A percentile compares a stretch with the other conserved stretches of the same genome.
These are phyloP conservation scores for Hirtodrosophila histrioides DNA, from an alignment of 2,888 invertebrate genomes.

Conservation along the genomic window DNA sequence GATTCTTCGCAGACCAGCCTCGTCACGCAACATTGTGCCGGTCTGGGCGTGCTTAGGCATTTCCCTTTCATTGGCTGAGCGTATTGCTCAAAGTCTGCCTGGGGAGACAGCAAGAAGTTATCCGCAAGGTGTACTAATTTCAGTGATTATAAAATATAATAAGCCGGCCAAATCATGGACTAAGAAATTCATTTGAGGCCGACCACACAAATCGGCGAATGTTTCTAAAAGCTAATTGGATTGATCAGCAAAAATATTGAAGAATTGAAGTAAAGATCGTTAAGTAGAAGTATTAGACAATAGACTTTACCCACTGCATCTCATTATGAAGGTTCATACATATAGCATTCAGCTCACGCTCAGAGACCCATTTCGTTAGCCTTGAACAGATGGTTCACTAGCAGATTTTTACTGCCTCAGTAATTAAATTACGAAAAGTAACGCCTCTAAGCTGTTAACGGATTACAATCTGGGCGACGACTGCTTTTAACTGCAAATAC, in stretches of 20 bases:
- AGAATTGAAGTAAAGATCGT: too few species aligned
- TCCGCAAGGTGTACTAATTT: slow-evolving; percentile 58
- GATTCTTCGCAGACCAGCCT: slow-evolving; percentile 12
- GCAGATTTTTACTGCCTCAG: not conserved
- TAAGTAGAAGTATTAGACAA: too few species aligned
- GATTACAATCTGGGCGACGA: slow-evolving; percentile 15
- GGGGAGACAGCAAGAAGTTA: not conserved
- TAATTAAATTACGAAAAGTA: slow-evolving; percentile 42
- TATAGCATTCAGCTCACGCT: slow-evolving; percentile 2
- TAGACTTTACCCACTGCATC: too few species aligned
- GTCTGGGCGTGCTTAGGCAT: slow-evolving; percentile 67
- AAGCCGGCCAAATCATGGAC: slow-evolving; percentile 14
- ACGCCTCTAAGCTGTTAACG: slow-evolving; percentile 27
- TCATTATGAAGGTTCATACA: not conserved
- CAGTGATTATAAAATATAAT: slow-evolving; percentile 43
- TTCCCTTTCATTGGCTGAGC: slow-evolving; percentile 62
- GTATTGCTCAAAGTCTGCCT: not conserved
- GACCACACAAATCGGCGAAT: too few species aligned
- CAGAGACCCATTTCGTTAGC: not conserved
- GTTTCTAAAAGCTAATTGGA: too few species aligned
- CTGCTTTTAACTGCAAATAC: slow-evolving; percentile 3
- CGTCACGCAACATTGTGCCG: slow-evolving; percentile 66
- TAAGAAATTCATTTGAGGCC: not conserved
- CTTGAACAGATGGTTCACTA: not conserved
- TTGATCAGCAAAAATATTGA: too few species aligned